Conservation (phyloP, 2,888 invertebrate genomes). For the Vanessa cardui region DNA sequence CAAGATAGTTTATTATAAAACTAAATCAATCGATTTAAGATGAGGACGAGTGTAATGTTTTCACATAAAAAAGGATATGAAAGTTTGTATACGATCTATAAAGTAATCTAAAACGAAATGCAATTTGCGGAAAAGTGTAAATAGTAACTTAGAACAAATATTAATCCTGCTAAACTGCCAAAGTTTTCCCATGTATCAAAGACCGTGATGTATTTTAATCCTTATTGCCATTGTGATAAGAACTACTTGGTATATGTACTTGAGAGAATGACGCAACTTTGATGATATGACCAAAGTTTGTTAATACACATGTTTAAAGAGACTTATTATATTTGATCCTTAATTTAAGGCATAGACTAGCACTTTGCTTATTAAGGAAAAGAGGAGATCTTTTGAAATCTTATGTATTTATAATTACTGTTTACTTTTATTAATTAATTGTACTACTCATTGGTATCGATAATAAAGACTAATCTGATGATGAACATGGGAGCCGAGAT, state of each 20-base stretch:
- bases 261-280: slow-evolving; percentile 29
- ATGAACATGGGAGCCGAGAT: no score
- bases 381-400: neutral
- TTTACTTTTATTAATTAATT: no score
- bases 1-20: no score
- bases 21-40: no score
- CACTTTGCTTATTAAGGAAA: neutral
- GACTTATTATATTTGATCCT: slow-evolving; percentile 20
- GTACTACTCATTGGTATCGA: no score
- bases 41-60: no score
- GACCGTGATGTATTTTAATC: neutral
- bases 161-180: slow-evolving; percentile 47
- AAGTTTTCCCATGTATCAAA: slow-evolving; percentile 39
- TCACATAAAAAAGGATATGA: neutral
- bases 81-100: neutral
- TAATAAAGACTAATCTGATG: no score
- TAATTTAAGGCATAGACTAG: neutral
- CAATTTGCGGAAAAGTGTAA: slow-evolving; percentile 28
- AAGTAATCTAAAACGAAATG: slow-evolving; percentile 11
- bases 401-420: no score
- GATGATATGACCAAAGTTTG: slow-evolving; percentile 53
- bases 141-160: slow-evolving; percentile 31
- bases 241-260: neutral
- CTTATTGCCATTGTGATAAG: slow-evolving; percentile 16
- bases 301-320: slow-evolving; percentile 44